Evolutionary conservation across 2,888 invertebrate species (phyloP).

Genomic region (Leucophenga montana): DNA sequence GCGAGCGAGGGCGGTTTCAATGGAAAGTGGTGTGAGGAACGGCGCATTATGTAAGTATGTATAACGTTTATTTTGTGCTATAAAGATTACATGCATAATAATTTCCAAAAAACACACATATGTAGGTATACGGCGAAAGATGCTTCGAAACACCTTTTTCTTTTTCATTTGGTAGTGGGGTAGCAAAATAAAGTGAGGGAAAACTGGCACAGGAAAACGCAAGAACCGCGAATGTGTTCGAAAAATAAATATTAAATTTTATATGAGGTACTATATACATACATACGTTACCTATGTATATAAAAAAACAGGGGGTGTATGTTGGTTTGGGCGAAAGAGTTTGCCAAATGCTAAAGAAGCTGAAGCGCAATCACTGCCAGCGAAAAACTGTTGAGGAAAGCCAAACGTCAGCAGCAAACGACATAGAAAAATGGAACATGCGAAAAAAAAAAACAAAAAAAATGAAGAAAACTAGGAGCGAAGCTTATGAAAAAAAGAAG

Average conservation of each 20-base stretch:
- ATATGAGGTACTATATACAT: not conserved
- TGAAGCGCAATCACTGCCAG: not conserved
- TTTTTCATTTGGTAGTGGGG: too few relatives aligned
- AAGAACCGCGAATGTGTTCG: too few relatives aligned
- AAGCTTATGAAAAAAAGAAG: not conserved
- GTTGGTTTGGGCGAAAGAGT: not conserved
- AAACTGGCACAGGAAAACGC: too few relatives aligned
- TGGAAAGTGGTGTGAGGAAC: not conserved
- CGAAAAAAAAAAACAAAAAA: not conserved
- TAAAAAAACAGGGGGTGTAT: not conserved
- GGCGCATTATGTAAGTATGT: not conserved
- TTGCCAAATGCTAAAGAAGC: not conserved
- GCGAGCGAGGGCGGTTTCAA: not conserved
- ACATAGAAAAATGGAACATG: not conserved
- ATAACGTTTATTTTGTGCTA: conserved; percentile 4
- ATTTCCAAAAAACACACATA: conserved; percentile 53
- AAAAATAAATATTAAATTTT: conserved; percentile 10
- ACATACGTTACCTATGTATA: not conserved
- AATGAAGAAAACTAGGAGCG: not conserved
- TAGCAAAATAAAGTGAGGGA: not conserved
- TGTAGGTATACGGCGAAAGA: too few relatives aligned
- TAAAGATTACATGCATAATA: conserved; percentile 65
- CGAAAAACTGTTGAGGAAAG: conserved; percentile 12
- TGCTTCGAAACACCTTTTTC: not conserved
- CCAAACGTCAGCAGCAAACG: conserved; percentile 3